Base-by-base conservation (phyloP, 2,797 vertebrate genomes). In the Spheniscus humboldti region DNA sequence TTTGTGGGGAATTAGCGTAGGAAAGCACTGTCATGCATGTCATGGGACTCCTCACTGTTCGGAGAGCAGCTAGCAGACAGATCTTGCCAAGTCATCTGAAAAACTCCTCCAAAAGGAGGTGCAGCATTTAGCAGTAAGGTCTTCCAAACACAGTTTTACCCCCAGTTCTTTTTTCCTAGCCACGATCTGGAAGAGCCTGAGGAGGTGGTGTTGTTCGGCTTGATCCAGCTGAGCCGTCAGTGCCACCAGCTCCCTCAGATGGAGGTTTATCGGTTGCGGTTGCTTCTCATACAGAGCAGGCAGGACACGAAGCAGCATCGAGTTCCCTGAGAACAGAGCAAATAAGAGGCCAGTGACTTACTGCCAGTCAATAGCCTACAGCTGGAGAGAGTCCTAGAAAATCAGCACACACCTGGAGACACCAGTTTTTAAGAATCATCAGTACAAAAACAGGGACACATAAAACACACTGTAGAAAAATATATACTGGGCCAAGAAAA, bases 231-330 rank as follows among this genome's bases (percentile, higher is more conserved):
- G 98, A n/a, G 98, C 92, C 98, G 99, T 97, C 97, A 98, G 97
- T 5, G 97, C 97, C 47, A 98, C 96, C 87, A 99, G 98, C 63
- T 98, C 98, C 23, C 73, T 97, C n/a, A 99, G 97, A 87, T 96
- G 98, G 71, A 83, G 96, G 96, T 98, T 98, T 93, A 99, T 99
- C 1, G 96, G 97, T n/a, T 97, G 98, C 2, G 99, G 98, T 64
- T 97, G 98, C 91, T 98, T 98, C 90, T 98, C 98, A 88, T 99
- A 99, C 63, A 99, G 98, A 7, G 99, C 98, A 3, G 99, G 99
- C 79, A 99, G 97, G 62, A 99, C 99, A 20, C 99, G 98, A 45
- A 99, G 96, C 96, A 99, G 94, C 98, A 99, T 98, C 94, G 96
- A 94, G 96, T 99, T 99, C 95, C 99, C 99, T 99, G 96, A 45